Base-by-base conservation (phyloP, 2,888 invertebrate genomes). In the Caenorhabditis afra region DNA sequence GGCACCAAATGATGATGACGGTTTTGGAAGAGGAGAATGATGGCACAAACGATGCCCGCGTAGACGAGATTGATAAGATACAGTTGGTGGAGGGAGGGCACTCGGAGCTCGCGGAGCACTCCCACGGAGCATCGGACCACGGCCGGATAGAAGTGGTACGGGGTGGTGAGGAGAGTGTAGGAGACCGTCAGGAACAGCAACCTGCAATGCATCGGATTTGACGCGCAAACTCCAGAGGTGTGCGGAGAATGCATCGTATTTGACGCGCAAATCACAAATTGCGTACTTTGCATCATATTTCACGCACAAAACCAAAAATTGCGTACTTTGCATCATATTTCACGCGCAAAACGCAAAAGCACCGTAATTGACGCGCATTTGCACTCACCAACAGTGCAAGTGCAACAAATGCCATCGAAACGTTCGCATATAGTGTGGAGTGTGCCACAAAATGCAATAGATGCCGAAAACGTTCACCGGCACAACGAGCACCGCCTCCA, bases 101-200 rank as follows among this genome's bases (percentile, higher is more conserved):
- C 41, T n/a, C 22, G 20, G 1, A 58, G 18, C 10, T 52, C 50
- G 5, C 45, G 35, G 20, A 68, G 58, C 20, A 68, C 29, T 10
- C 68, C 68, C 35, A 68, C 52, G 10, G 68, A 53, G 52, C 68
- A 68, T 20, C 68, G 50, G 18, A 61, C 68, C 23, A 41, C n/a
- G n/a, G 59, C 68, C 10, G 68, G 68, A 18, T 53, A 68, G 29
- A 68, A 68, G 23, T 59, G 59, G 37, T 61, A 68, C 0, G 68
- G 59, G 12, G 68, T 68, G 12, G 68, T 68, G 39, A 68, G 68
- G 18, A 61, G 44, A 14, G 68, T 68, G 59, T 68, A 68, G 68
- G 29, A 68, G 12, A 45, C 35, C 29, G 68, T 50, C 1, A 68
- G 52, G 4, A 61, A 12, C 5, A 53, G 20, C 16, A 68, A 68